Base-by-base conservation (phyloP, 2,113 vertebrate species). In the Solea senegalensis region DNA sequence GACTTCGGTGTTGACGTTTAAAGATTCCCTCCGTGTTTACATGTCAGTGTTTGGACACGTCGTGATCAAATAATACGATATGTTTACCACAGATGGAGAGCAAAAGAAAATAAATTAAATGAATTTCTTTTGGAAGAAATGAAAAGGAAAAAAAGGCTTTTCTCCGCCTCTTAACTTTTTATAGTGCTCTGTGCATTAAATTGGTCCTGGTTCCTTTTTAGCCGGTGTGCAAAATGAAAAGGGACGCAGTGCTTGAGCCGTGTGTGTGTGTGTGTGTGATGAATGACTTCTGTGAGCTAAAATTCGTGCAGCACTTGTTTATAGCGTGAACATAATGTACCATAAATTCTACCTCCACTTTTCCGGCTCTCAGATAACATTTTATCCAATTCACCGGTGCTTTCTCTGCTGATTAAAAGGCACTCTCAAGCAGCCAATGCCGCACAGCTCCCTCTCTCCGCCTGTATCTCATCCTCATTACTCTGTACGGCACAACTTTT, bases 351-450 rank as follows among this genome's bases (percentile, higher is more conserved):
- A 83, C 78, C 83, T 86, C 72, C 85, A 87, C 78, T 82, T 91
- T 85, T 80, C 63, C 65, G 71, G 68, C 64, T 83, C 62, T 72
- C 74, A 88, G 86, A 86, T 89, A 89, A 85, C 78, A 72, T 90
- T 91, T 92, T 83, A 90, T 91, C 80, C 76, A 90, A 88, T 92
- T 91, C 76, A 61, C 54, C 9, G 0, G 69, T 80, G 80, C 87
- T 88, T 88, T 86, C 76, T 80, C 54, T 59, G 66, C 86, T 91
- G 88, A 92, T 90, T 91, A 92, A 90, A 92, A 90, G 82, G 65
- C 86, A 87, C 87, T 90, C 76, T 85, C 72, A 50, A 62, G 77
- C 74, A 70, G 65, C 67, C 40, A 6, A 54, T 54, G 53, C 60
- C 53, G 16, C 67, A 12, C 27, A 28, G 21, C 64, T 61, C 41